Evolutionary conservation across 2,113 vertebrate species (phyloP).

Genomic region (Elachura formosa): DNA sequence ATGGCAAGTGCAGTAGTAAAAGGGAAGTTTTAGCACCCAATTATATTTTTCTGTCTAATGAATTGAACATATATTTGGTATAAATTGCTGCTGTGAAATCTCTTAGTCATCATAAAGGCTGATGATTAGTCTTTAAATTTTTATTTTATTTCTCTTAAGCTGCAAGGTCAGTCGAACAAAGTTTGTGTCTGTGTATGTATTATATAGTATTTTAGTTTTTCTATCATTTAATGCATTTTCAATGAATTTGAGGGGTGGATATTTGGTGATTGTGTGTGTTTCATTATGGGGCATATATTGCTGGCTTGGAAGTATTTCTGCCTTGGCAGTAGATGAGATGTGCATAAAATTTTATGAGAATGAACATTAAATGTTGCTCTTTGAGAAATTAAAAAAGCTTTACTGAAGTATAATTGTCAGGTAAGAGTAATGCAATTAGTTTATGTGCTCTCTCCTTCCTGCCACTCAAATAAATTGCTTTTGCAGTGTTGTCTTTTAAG

Average conservation of each 20-base stretch:
- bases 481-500: conserved; percentile 4
- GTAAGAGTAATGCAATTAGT: background rate
- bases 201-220: background rate
- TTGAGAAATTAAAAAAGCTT: background rate
- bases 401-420: background rate
- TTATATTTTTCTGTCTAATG: background rate
- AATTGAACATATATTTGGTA: background rate
- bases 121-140: background rate
- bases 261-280: background rate
- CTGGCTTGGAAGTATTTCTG: background rate
- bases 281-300: background rate
- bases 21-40: background rate
- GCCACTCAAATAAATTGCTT: background rate
- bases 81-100: background rate
- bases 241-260: background rate
- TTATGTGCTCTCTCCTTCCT: background rate
- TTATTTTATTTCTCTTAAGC: background rate
- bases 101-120: background rate
- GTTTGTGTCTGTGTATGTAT: background rate
- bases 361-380: background rate
- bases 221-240: background rate
- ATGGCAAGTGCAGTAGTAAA: background rate
- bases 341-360: background rate
- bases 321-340: background rate
- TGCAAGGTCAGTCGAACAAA: background rate